phyloP scores from a whole-genome alignment of 2,888 invertebrate genomes.

The Rhodophaea formosa region DNA sequence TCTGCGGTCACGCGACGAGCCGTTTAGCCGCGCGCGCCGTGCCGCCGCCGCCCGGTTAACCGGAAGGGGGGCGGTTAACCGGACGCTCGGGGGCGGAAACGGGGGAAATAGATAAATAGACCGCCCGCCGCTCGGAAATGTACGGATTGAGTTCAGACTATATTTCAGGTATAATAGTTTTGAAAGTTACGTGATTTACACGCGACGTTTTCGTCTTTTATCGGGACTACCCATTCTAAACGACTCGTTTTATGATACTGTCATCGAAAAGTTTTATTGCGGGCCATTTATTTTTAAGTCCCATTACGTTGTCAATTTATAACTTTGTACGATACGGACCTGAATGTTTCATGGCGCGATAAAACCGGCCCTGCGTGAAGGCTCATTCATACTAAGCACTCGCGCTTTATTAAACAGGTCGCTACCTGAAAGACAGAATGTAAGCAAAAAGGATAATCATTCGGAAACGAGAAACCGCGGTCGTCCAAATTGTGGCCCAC shows the following conservation, averaged over 20 bases:
- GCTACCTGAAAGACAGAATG: conserved; percentile 38
- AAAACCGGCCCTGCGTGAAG: conserved; percentile 41
- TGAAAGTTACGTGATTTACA: conserved; percentile 79
- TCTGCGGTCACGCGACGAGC: conserved; percentile 82
- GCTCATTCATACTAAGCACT: conserved; percentile 43
- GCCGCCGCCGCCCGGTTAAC: conserved; percentile 77
- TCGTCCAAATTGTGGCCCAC: conserved; percentile 53
- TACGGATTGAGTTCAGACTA: conserved; percentile 80
- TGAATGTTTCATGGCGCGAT: conserved; percentile 35
- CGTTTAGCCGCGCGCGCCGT: conserved; percentile 78
- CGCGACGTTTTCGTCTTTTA: conserved; percentile 75
- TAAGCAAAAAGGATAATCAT: conserved; percentile 51
- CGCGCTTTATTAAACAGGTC: conserved; percentile 42
- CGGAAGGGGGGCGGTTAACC: conserved; percentile 81
- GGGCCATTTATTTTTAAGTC: conserved; percentile 56
- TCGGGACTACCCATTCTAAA: conserved; percentile 61
- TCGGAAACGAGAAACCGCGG: conserved; percentile 49
- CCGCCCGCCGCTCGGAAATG: conserved; percentile 80
- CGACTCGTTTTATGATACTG: conserved; percentile 66
- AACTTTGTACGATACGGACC: conserved; percentile 39
- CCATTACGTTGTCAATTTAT: conserved; percentile 55
- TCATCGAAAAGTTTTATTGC: conserved; percentile 66
- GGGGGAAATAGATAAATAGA: conserved; percentile 82
- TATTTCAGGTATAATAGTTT: conserved; percentile 80
- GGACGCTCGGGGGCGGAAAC: conserved; percentile 79